Conservation (phyloP, 2,113 vertebrate species). For the Pseudois nayaur region DNA sequence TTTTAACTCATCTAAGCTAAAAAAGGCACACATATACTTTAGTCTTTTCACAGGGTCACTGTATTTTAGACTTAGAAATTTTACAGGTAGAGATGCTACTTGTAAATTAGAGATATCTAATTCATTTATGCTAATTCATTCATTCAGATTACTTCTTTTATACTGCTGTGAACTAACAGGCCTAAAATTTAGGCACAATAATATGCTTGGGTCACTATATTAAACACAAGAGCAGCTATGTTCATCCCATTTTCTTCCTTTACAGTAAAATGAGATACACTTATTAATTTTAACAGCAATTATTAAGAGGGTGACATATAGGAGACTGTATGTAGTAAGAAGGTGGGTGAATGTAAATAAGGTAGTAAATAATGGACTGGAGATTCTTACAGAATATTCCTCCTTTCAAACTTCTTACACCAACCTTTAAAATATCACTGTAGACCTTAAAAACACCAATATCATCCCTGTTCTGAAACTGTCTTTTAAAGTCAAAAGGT, state of each 20-base stretch:
- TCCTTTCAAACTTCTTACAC: slow-evolving; percentile 1
- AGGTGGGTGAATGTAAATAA: neutral
- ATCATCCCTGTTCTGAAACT: neutral
- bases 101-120: neutral
- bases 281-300: slow-evolving; percentile 3
- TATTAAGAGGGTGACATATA: neutral
- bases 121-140: neutral
- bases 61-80: neutral
- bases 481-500: slow-evolving; percentile 19
- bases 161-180: neutral
- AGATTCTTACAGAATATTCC: neutral
- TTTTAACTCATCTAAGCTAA: slow-evolving; percentile 29
- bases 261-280: neutral
- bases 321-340: neutral
- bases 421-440: neutral
- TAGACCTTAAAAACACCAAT: neutral
- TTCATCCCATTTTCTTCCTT: neutral
- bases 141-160: neutral
- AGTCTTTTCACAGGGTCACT: neutral
- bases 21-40: neutral
- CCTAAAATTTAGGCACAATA: neutral
- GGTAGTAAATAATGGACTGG: neutral
- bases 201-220: neutral
- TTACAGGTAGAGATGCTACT: neutral
- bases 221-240: neutral